These are phyloP conservation scores for Thyatira batis DNA, from an alignment of 2,888 invertebrate genomes.

Conservation along the genomic window DNA sequence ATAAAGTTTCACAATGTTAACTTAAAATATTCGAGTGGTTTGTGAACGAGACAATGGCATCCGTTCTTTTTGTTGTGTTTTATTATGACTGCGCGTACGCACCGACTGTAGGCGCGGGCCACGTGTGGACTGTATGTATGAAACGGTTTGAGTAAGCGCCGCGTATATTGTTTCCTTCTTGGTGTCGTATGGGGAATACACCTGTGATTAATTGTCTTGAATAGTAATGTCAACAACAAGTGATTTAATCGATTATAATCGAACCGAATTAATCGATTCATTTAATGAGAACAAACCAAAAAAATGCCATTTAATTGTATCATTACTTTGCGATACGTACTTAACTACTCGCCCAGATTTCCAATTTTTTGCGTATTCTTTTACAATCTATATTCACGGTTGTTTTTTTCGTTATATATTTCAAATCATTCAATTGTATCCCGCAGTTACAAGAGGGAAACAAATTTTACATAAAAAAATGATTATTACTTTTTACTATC, in stretches of 20 bases:
- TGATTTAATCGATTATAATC: neutral
- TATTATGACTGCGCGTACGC: conserved; percentile 7
- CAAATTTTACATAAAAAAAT: neutral
- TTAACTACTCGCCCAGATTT: neutral
- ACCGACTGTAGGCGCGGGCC: neutral
- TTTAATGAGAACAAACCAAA: neutral
- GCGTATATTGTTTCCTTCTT: conserved; percentile 3
- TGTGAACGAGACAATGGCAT: conserved; percentile 20
- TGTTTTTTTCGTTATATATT: neutral
- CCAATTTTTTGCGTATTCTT: neutral
- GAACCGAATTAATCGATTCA: neutral
- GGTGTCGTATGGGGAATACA: neutral
- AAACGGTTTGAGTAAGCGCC: conserved; percentile 5
- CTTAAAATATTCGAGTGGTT: conserved; percentile 16
- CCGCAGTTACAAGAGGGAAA: neutral
- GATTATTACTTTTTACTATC: neutral
- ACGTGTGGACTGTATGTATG: conserved; percentile 8
- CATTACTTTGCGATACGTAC: neutral
- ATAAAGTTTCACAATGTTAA: conserved; percentile 21
- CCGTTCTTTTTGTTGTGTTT: conserved; percentile 2
- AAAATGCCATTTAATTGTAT: neutral
- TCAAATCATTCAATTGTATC: neutral
- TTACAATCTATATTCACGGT: neutral
- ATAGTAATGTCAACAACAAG: neutral
- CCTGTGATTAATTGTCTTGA: neutral